Conservation (phyloP, 2,888 invertebrate genomes). For the Cybosia mesomella region DNA sequence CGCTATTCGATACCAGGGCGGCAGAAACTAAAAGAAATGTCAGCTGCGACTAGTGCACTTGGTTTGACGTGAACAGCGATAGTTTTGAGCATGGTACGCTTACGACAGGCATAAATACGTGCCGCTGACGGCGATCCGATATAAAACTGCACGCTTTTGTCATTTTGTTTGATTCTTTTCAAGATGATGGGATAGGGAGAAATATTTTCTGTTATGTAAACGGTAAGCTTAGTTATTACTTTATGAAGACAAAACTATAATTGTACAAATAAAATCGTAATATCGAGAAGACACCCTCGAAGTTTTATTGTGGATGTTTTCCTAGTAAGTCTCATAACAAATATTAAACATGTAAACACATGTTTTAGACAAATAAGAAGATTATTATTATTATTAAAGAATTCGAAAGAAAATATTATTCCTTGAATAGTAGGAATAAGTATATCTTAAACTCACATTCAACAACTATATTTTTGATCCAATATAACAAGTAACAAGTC, state of each 20-base stretch:
- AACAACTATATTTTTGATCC: too few relatives aligned
- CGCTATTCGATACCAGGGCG: slow-evolving; percentile 17
- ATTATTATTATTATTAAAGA: too few relatives aligned
- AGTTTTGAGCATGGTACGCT: slow-evolving; percentile 32
- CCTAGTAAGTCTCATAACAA: not conserved
- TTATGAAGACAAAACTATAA: not conserved
- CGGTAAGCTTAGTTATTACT: not conserved
- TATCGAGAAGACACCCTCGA: not conserved
- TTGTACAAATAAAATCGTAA: not conserved
- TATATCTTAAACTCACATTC: too few relatives aligned
- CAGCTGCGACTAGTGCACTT: slow-evolving; percentile 25
- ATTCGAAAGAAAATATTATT: too few relatives aligned
- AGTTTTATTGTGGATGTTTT: not conserved
- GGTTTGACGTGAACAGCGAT: slow-evolving; percentile 29
- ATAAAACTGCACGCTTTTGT: slow-evolving; percentile 4
- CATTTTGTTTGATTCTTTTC: not conserved
- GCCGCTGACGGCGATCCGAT: slow-evolving; percentile 13
- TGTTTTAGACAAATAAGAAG: too few relatives aligned
- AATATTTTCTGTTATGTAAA: not conserved
- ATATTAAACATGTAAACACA: not conserved
- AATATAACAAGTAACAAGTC: too few relatives aligned
- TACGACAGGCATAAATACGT: not conserved
- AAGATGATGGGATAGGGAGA: not conserved
- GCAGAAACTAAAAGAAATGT: slow-evolving; percentile 31
- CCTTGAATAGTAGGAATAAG: too few relatives aligned